These are phyloP conservation scores for Novumbra hubbsi DNA, from an alignment of 2,797 vertebrate species.

Conservation along the genomic window DNA sequence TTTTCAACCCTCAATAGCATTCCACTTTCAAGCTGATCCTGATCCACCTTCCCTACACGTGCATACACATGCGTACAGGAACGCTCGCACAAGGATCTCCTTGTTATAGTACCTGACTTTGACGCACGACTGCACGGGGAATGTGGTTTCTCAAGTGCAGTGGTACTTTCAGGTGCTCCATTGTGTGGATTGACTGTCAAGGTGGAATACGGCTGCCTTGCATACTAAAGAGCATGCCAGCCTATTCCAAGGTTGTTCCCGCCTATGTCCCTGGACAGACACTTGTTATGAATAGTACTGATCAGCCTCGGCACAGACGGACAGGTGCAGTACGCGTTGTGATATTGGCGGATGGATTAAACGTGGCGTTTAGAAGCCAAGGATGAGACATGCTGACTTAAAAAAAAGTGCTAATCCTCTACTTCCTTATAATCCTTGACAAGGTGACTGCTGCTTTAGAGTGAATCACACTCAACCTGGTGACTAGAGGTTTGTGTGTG, in stretches of 20 bases:
- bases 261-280: not conserved
- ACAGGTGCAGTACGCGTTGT: constrained; percentile 38
- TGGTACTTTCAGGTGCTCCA: not conserved
- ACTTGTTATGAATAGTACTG: not conserved
- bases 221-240: constrained; percentile 56
- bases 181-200: constrained; percentile 10
- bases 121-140: not conserved
- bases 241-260: constrained; percentile 48
- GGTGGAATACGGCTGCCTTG: constrained; percentile 15
- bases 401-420: constrained; percentile 68
- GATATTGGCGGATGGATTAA: constrained; percentile 59
- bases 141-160: not conserved
- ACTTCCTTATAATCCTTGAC: constrained; percentile 66
- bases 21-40: not conserved
- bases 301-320: not conserved
- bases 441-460: constrained; percentile 63
- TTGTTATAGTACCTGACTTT: not conserved
- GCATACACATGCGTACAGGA: not conserved
- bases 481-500: constrained; percentile 7
- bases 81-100: not conserved
- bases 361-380: constrained; percentile 54
- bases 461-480: constrained; percentile 47
- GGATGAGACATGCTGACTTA: constrained; percentile 64
- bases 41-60: not conserved
- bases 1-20: not conserved